A percentile compares a stretch with the other conserved stretches of the same genome.
Evolutionary conservation across 2,113 vertebrate genomes (phyloP).

Genomic region (Apteryx owenii): DNA sequence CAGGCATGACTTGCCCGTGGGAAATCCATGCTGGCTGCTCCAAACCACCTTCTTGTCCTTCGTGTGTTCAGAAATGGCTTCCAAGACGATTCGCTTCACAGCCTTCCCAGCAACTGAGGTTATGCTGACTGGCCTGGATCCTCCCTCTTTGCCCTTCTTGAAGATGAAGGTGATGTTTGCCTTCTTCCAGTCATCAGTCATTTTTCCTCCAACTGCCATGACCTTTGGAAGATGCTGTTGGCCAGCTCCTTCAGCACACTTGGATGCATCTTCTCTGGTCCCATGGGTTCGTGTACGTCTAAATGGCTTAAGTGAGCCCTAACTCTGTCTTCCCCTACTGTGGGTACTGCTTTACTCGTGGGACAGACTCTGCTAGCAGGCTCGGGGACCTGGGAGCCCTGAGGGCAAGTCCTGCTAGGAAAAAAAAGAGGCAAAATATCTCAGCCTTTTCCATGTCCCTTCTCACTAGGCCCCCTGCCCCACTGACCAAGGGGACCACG

Average conservation of each 20-base stretch:
- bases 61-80: not conserved
- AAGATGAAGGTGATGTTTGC: not conserved
- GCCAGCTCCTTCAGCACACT: not conserved
- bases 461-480: not conserved
- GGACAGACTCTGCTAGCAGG: not conserved
- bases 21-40: not conserved
- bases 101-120: not conserved
- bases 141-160: not conserved
- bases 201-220: not conserved
- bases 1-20: not conserved
- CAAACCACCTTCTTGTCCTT: not conserved
- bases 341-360: not conserved
- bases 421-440: not conserved
- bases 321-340: not conserved
- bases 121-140: not conserved
- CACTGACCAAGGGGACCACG: fast-evolving
- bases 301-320: not conserved
- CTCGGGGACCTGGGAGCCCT: not conserved
- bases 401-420: not conserved
- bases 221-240: not conserved
- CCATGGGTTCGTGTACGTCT: not conserved
- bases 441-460: not conserved
- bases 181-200: not conserved
- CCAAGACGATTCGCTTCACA: not conserved
- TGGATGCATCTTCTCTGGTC: not conserved